Base-by-base conservation (phyloP, 2,888 invertebrate species). In the Caenorhabditis sp. region DNA sequence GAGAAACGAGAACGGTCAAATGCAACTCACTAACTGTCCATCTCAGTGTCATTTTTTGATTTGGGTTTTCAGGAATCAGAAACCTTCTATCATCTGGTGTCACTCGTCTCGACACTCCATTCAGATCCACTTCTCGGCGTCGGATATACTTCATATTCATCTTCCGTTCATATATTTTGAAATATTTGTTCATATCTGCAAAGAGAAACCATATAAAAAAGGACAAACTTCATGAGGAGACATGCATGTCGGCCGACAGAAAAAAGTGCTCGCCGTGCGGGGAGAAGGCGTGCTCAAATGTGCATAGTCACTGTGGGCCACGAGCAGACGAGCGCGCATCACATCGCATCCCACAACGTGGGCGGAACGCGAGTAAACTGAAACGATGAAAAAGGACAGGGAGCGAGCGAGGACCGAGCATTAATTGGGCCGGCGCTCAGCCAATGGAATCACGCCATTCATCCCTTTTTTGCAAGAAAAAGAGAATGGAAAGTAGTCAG, bases 11-110 rank as follows among this genome's bases (percentile, higher is more conserved):
- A 47, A 18, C 47, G 8, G 11, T 8, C 20, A 35, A 40, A 26
- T 47, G 32, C 22, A 18, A 50, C 69, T 40, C 9, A 72, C 71
- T 28, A 3, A 64, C 47, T 13, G 22, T 3, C 71, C 71, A 72
- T 8, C 32, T 53, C 24, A 47, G 47, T 8, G 55, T 72, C n/a
- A 9, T 22, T 20, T 56, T 13, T 6, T 72, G 20, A 15, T 32
- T 28, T 11, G 61, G 64, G 11, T 18, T 28, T 1, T 4, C 24
- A 0, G 71, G 71, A 47, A 47, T 28, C 44, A 47, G 18, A 44
- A 64, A 62, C 62, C 11, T 40, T 32, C 15, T 56, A 3, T 18
- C 18, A 3, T 53, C 22, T 24, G 9, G 2, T n/a, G 53, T 24
- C 24, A 47, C 5, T 1, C 47, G 53, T 53, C 4, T 53, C 24